Evolutionary conservation across 2,113 vertebrate genomes (phyloP).

Genomic region (Ceyx margarethae): DNA sequence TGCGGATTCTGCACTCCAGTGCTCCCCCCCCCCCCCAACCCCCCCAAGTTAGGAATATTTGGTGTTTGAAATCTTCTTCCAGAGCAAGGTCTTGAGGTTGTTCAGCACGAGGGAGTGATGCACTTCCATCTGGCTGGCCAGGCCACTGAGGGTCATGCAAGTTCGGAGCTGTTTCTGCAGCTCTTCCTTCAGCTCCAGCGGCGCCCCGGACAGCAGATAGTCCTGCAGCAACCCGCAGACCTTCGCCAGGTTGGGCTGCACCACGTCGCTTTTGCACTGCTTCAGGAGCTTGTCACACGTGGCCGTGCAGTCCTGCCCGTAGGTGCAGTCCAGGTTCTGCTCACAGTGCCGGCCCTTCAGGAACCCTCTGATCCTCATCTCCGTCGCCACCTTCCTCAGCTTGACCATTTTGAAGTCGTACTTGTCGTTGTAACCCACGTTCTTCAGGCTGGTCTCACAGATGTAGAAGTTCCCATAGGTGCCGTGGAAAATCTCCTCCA

Average conservation of each 20-base stretch:
- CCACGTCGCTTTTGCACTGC: constrained; percentile 89
- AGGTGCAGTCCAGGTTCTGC: constrained; percentile 91
- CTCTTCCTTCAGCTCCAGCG: constrained; percentile 81
- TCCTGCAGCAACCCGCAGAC: constrained; percentile 88
- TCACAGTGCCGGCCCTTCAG: constrained; percentile 89
- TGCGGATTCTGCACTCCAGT: neutral
- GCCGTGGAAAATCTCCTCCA: constrained; percentile 96
- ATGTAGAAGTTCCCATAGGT: constrained; percentile 92
- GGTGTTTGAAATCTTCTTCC: constrained; percentile 95
- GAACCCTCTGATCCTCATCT: constrained; percentile 83
- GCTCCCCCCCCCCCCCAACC: neutral
- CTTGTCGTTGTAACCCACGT: constrained; percentile 88
- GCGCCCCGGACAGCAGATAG: constrained; percentile 87
- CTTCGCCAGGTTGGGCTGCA: constrained; percentile 96
- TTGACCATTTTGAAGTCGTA: constrained; percentile 95
- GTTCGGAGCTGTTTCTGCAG: constrained; percentile 91
- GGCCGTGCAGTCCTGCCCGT: constrained; percentile 86
- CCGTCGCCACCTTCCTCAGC: constrained; percentile 86
- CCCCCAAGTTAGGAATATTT: constrained; percentile 82
- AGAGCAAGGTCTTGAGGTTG: constrained; percentile 94
- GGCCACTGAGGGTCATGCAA: constrained; percentile 91
- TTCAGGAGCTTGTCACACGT: constrained; percentile 89
- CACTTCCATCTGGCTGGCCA: constrained; percentile 96
- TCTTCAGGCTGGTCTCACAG: constrained; percentile 85
- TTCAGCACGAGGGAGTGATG: constrained; percentile 94